Evolutionary conservation across 2,797 vertebrate genomes (phyloP).

Genomic region (Liasis olivaceus): DNA sequence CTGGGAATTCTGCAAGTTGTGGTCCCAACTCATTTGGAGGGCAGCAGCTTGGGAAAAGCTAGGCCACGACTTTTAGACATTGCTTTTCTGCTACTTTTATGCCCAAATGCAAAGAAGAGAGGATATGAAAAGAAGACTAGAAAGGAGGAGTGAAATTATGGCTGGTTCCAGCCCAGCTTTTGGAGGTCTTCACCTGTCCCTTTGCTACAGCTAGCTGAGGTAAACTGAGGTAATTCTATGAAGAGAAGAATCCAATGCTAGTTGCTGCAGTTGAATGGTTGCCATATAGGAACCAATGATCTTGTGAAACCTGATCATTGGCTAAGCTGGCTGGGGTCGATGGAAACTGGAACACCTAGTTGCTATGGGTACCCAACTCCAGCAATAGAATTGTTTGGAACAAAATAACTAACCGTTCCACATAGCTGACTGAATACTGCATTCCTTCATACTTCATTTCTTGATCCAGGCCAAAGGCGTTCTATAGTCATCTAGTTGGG

Average conservation of each 20-base stretch:
- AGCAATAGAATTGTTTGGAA: background rate
- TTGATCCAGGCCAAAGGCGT: background rate
- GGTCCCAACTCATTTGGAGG: background rate
- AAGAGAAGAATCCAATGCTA: background rate
- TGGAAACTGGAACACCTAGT: background rate
- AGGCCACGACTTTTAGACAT: background rate
- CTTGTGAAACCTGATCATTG: background rate
- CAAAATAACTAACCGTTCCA: background rate
- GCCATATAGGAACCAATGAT: background rate
- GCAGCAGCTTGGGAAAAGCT: background rate
- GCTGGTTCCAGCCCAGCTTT: background rate
- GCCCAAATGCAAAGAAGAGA: background rate
- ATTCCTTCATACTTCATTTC: background rate
- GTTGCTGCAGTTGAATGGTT: background rate
- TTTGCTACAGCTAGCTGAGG: background rate
- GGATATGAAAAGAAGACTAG: background rate
- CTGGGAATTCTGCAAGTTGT: background rate
- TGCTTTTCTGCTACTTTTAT: background rate
- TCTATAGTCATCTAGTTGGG: background rate
- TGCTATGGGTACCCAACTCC: background rate
- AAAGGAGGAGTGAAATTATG: background rate
- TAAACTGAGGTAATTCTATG: background rate
- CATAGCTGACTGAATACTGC: background rate
- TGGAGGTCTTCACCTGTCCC: background rate
- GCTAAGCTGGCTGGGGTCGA: background rate